A percentile compares a stretch with the other conserved stretches of the same genome.
Evolutionary conservation across 1,140 invertebrate species (phyloP).

Genomic region (Drosophila parvula): DNA sequence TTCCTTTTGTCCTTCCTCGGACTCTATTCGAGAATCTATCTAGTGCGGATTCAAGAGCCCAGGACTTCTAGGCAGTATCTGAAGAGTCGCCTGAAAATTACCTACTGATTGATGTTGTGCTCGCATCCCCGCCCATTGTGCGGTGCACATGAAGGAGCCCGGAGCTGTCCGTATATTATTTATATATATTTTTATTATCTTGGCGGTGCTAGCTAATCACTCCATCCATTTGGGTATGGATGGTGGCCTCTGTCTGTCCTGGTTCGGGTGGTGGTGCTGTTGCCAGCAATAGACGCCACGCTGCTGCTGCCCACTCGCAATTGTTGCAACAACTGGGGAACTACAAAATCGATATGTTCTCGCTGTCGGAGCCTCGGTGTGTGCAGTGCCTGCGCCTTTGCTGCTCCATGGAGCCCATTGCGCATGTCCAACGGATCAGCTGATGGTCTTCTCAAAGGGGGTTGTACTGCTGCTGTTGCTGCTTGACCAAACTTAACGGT

Average conservation of each 20-base stretch:
- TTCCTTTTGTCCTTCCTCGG: not conserved
- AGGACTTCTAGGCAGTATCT: slow-evolving; percentile 3
- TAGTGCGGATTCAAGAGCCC: not conserved
- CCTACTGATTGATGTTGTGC: slow-evolving; percentile 3
- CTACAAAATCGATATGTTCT: slow-evolving; percentile 52
- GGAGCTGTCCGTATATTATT: not conserved
- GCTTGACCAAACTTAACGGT: not conserved
- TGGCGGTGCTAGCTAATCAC: slow-evolving; percentile 40
- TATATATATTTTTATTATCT: not conserved
- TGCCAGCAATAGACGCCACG: not conserved
- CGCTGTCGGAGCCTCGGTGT: slow-evolving; percentile 15
- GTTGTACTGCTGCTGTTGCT: not conserved
- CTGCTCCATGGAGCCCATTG: not conserved
- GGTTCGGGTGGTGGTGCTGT: not conserved
- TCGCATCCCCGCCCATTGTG: slow-evolving; percentile 18
- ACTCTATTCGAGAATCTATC: not conserved
- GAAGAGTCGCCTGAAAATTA: slow-evolving; percentile 14
- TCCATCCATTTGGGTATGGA: slow-evolving; percentile 16
- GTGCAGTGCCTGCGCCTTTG: slow-evolving; percentile 1
- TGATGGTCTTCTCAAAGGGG: slow-evolving; percentile 1
- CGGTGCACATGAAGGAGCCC: slow-evolving; percentile 9
- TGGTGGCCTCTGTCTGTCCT: not conserved
- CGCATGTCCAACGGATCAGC: slow-evolving; percentile 12
- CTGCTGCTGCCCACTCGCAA: slow-evolving; percentile 7
- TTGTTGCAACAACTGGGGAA: slow-evolving; percentile 34